These are phyloP conservation scores for Zosterops pallidus DNA, from an alignment of 2,113 vertebrate species.

Conservation along the genomic window DNA sequence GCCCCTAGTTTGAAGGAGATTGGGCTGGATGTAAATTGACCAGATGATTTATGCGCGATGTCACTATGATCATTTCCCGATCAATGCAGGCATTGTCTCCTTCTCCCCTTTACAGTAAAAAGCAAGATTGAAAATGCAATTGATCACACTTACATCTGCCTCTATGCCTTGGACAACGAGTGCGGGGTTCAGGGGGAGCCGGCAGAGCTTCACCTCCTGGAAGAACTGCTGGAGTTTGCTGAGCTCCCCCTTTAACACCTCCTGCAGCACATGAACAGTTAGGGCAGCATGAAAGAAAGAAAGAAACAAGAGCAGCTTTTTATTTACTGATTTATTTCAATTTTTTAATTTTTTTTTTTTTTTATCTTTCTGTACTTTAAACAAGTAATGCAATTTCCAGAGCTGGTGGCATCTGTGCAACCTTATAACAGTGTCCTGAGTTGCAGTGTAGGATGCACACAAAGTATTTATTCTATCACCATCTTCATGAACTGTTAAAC, in stretches of 20 bases:
- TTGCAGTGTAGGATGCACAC: too few relatives aligned
- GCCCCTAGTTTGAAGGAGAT: neutral
- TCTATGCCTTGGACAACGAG: conserved; percentile 64
- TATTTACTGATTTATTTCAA: neutral
- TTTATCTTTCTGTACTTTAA: neutral
- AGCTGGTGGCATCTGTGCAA: neutral
- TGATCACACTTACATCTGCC: conserved; percentile 22
- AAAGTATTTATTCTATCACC: too few relatives aligned
- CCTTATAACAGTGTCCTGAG: neutral
- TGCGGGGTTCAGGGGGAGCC: conserved; percentile 66
- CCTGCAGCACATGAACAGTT: conserved; percentile 41
- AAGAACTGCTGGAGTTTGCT: conserved; percentile 66
- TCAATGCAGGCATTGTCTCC: neutral
- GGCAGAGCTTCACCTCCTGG: conserved; percentile 60
- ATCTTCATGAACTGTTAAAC: too few relatives aligned
- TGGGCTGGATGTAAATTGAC: neutral
- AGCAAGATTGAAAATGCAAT: accelerated
- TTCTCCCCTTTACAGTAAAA: neutral
- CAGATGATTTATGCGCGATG: neutral
- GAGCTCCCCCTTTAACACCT: conserved; percentile 66
- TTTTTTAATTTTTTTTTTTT: neutral
- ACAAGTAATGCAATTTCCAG: neutral
- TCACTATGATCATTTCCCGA: neutral
- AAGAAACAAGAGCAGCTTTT: neutral
- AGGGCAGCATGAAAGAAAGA: neutral